Conservation (phyloP, 2,888 invertebrate genomes). For the Tromatobia lineatoria region DNA sequence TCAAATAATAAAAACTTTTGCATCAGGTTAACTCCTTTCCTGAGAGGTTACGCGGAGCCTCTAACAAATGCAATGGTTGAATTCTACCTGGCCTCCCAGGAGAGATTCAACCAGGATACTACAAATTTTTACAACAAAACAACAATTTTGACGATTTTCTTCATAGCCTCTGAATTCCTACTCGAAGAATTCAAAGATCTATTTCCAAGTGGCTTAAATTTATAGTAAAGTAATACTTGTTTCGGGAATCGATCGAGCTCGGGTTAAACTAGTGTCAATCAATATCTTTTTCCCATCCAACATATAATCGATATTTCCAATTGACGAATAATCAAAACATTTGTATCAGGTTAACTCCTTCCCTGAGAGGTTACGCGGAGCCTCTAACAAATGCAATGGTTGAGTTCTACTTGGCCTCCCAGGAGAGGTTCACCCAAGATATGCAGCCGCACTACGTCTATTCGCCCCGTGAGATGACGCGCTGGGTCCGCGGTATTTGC, state of each 20-base stretch:
- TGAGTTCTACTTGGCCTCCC: constrained; percentile 98
- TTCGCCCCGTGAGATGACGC: constrained; percentile 99
- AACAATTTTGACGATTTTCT: no score
- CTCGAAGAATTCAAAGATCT: no score
- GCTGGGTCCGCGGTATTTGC: constrained; percentile 99
- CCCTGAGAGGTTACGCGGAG: constrained; percentile 96
- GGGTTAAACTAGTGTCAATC: no score
- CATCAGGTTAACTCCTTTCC: constrained; percentile 92
- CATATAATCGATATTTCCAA: not conserved
- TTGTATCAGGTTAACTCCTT: constrained; percentile 91
- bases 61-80: constrained; percentile 99
- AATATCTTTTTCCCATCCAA: not conserved
- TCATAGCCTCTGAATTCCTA: no score
- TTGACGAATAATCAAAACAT: constrained; percentile 7
- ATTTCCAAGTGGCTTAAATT: no score
- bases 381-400: constrained; percentile 99
- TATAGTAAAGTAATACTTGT: no score
- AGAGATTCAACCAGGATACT: constrained; percentile 99
- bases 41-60: constrained; percentile 97
- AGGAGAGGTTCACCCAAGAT: constrained; percentile 99
- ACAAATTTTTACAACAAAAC: no score
- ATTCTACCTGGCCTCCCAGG: constrained; percentile 98
- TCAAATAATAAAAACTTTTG: constrained; percentile 12
- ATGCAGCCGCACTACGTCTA: constrained; percentile 99
- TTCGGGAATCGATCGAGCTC: no score